Evolutionary conservation across 2,888 invertebrate genomes (phyloP), one percentile per base, ranked within the genome.

Genomic region (Amorpha juglandis): DNA sequence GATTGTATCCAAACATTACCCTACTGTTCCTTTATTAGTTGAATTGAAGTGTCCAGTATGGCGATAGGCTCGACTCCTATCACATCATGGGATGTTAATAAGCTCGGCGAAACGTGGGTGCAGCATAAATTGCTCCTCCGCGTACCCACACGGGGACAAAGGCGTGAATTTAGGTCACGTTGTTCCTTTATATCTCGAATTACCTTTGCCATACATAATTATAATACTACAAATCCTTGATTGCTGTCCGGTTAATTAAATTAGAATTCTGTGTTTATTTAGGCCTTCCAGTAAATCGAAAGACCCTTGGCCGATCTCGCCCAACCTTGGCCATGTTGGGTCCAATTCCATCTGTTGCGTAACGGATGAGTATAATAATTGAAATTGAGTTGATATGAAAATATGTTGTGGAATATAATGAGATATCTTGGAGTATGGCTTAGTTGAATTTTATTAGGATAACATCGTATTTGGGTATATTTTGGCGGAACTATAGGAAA

Each of bases 251-350:
- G 68, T 72, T 75, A 83, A 85, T 84, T 82, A 80, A 81, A 80
- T 82, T 81, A 80, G 76, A 69, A 72, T 67, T 68, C 73, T 66
- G 67, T 84, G 82, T 86, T 85, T 83, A 77, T 75, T 84, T 82
- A 83, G 87, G 82, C 58, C 73, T 73, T 75, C 80, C 69, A 73
- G 79, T 72, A 73, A 79, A 81, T 79, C 77, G 77, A 75, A 72
- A 76, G 78, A 77, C 76, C 77, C 71, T 72, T 77, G 71, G 72
- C 74, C 74, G 74, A 68, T 68, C 70, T 52, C 70, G 67, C 67
- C 63, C 19, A 63, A 66, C 66, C 51, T 65, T 66, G 63, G 67
- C 63, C 71, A 68, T 68, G 68, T 70, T 70, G 55, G 58, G 47
- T 65, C 58, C 47, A 64, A 48, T 58, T 48, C 48, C 70, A 67